Evolutionary conservation across 2,797 vertebrate species (phyloP).

Genomic region (Paratrypauchen microcephalus): DNA sequence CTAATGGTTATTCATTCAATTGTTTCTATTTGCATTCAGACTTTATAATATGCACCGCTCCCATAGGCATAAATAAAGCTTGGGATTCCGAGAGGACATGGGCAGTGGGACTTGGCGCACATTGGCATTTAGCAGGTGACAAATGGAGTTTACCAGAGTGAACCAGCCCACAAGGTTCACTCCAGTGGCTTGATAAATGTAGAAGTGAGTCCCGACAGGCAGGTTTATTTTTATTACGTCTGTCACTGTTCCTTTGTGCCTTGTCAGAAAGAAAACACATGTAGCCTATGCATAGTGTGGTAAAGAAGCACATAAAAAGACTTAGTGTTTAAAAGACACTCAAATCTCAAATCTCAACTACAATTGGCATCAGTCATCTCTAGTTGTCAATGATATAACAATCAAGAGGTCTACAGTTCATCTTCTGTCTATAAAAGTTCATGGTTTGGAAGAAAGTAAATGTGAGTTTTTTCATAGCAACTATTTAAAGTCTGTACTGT

Average conservation of each 20-base stretch:
- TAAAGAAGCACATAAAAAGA: conserved; percentile 29
- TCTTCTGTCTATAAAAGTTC: no score
- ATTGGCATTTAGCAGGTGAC: conserved; percentile 93
- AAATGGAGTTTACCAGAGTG: conserved; percentile 91
- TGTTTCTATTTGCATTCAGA: conserved; percentile 3
- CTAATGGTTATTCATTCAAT: conserved; percentile 15
- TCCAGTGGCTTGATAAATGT: conserved; percentile 92
- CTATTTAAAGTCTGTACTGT: no score
- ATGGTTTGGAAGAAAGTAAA: no score
- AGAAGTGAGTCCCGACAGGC: conserved; percentile 85
- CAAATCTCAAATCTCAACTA: no score
- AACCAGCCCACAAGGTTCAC: conserved; percentile 82
- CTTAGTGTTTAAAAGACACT: conserved; percentile 14
- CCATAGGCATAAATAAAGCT: conserved; percentile 57
- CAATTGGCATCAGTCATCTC: no score
- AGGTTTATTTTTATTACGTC: conserved; percentile 80
- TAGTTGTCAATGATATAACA: no score
- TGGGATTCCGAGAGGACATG: conserved; percentile 72
- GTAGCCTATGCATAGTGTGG: conserved; percentile 20
- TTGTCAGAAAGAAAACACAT: conserved; percentile 42
- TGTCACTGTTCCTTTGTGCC: conserved; percentile 73
- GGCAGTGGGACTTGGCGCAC: conserved; percentile 81
- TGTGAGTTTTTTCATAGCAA: no score
- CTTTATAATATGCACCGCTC: conserved; percentile 31
- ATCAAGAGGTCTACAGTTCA: no score